These are phyloP conservation scores for Canis aureus DNA, from an alignment of 2,113 vertebrate species.

Conservation along the genomic window DNA sequence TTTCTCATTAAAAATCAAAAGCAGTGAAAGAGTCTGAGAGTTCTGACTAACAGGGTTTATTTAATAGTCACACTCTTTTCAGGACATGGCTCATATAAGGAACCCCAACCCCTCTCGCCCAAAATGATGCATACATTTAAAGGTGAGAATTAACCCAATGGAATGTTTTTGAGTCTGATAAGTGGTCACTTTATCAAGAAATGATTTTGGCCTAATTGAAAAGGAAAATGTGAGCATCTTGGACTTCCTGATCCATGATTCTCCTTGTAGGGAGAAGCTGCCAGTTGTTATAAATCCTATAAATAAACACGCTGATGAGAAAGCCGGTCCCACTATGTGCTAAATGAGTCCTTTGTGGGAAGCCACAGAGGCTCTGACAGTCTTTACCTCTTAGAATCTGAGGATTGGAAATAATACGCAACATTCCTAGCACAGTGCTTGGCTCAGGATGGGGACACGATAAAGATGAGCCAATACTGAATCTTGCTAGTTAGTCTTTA, in stretches of 20 bases:
- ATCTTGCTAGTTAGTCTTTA: neutral
- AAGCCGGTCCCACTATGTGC: neutral
- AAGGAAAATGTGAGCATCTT: neutral
- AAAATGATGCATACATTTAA: neutral
- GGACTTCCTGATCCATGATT: neutral
- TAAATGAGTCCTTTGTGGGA: neutral
- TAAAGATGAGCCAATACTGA: neutral
- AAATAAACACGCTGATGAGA: neutral
- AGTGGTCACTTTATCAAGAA: neutral
- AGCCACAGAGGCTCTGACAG: neutral
- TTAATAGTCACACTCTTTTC: neutral
- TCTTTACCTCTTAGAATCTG: neutral
- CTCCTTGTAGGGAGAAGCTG: neutral
- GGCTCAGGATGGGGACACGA: neutral
- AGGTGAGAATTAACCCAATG: neutral
- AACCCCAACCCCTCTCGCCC: neutral
- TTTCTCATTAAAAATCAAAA: neutral
- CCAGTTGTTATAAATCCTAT: neutral
- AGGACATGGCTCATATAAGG: neutral
- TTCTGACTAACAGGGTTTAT: neutral
- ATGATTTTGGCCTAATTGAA: neutral
- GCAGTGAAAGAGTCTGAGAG: neutral
- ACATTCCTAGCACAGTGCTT: neutral
- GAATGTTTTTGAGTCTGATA: neutral
- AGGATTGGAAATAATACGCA: accelerated